These are phyloP conservation scores for Eumacrocentrus americanus DNA, from an alignment of 2,888 invertebrate genomes.

Conservation along the genomic window DNA sequence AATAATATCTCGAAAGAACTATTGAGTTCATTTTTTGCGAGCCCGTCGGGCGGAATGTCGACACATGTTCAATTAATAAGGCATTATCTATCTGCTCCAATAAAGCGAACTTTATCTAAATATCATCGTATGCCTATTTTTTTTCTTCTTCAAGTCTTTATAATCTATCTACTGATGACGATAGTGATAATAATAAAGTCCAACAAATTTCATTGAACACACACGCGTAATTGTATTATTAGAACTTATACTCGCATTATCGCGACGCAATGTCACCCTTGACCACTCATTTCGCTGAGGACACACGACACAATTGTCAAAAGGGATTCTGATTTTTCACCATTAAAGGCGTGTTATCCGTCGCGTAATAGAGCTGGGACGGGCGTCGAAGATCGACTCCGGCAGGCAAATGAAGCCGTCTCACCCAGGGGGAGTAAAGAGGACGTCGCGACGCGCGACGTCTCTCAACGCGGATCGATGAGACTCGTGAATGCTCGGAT, in stretches of 20 bases:
- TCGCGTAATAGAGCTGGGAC: background rate
- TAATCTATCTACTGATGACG: too few species aligned
- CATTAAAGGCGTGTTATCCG: background rate
- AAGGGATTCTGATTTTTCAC: constrained; percentile 4
- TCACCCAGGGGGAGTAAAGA: constrained; percentile 37
- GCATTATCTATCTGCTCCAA: background rate
- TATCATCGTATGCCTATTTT: too few species aligned
- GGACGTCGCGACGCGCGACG: constrained; percentile 48
- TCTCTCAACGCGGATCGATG: constrained; percentile 47
- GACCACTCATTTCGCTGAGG: too few species aligned
- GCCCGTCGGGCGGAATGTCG: constrained; percentile 41
- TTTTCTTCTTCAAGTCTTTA: too few species aligned
- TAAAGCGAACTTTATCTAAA: constrained; percentile 12
- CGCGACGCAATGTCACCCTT: too few species aligned
- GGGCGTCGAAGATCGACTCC: constrained; percentile 14
- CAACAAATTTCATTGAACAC: too few species aligned
- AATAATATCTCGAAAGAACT: too few species aligned
- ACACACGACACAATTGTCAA: too few species aligned
- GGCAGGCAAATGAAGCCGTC: constrained; percentile 20
- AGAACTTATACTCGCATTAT: too few species aligned
- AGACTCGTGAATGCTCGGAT: constrained; percentile 38
- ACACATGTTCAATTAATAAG: constrained; percentile 36
- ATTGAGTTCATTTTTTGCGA: constrained; percentile 43
- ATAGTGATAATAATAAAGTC: too few species aligned
- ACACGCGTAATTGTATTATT: too few species aligned